A percentile compares a stretch with the other conserved stretches of the same genome.
Evolutionary conservation across 1,140 invertebrate genomes (phyloP).

Genomic region (Pissodes strobi): DNA sequence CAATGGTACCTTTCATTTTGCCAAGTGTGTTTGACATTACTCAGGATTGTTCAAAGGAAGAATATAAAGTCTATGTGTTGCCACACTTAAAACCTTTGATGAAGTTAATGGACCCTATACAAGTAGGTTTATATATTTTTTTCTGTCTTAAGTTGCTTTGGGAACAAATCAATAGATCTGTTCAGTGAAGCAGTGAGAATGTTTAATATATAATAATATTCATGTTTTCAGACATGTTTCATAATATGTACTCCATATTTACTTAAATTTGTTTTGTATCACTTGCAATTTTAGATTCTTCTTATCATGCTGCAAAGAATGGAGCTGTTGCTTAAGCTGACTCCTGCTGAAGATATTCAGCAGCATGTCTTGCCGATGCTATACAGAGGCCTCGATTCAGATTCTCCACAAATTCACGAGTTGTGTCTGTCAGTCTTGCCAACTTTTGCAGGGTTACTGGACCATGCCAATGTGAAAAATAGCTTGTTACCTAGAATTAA

Average conservation of each 20-base stretch:
- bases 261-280: not conserved
- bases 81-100: conserved; percentile 89
- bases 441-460: conserved; percentile 86
- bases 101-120: conserved; percentile 89
- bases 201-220: no score
- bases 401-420: conserved; percentile 89
- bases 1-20: conserved; percentile 96
- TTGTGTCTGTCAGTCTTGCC: conserved; percentile 90
- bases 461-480: conserved; percentile 94
- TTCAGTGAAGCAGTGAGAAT: no score
- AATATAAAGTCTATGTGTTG: conserved; percentile 83
- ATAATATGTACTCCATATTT: no score
- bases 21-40: conserved; percentile 90
- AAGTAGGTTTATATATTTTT: conserved; percentile 56
- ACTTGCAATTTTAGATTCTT: conserved; percentile 69
- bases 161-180: no score
- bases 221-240: no score
- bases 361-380: conserved; percentile 91
- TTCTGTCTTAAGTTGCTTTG: not conserved
- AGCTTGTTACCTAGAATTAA: conserved; percentile 90
- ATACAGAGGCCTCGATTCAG: conserved; percentile 87
- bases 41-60: conserved; percentile 80
- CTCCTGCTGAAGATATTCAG: conserved; percentile 85
- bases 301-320: conserved; percentile 95
- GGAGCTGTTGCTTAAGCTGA: conserved; percentile 88